Conservation (phyloP, 2,888 invertebrate genomes). For the Ernsta delagoae region DNA sequence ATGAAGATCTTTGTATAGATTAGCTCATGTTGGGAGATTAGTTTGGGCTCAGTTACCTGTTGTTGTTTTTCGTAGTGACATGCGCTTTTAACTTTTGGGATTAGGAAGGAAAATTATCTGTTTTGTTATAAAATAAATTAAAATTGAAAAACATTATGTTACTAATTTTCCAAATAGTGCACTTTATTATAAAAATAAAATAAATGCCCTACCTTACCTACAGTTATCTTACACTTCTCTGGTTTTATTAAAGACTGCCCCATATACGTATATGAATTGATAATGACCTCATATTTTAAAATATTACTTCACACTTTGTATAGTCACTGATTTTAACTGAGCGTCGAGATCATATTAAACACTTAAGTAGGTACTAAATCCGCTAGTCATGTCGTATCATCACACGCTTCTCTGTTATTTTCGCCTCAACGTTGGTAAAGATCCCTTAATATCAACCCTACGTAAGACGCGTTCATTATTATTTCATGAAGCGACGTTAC, state of each 20-base stretch:
- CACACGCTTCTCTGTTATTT: conserved; percentile 1
- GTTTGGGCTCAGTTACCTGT: neutral
- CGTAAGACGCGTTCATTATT: conserved; percentile 7
- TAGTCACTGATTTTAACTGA: neutral
- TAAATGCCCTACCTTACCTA: too few species aligned
- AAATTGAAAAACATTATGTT: too few species aligned
- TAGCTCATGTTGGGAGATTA: conserved; percentile 5
- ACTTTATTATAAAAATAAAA: too few species aligned
- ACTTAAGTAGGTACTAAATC: conserved; percentile 1
- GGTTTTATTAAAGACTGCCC: too few species aligned
- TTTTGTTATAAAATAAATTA: too few species aligned
- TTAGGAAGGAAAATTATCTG: too few species aligned
- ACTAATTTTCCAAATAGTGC: too few species aligned
- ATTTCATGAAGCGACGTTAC: conserved; percentile 13
- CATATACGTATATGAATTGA: too few species aligned
- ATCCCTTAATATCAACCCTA: neutral
- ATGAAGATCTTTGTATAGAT: conserved; percentile 6
- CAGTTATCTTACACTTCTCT: too few species aligned
- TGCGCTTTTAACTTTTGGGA: too few species aligned
- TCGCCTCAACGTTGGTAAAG: conserved; percentile 2
- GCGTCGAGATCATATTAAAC: neutral
- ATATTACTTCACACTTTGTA: too few species aligned
- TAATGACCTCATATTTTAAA: too few species aligned
- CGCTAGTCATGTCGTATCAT: conserved; percentile 8
- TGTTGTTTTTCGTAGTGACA: neutral